Evolutionary conservation across 2,888 invertebrate genomes (phyloP).

Genomic region (Dasysyrphus tricinctus): DNA sequence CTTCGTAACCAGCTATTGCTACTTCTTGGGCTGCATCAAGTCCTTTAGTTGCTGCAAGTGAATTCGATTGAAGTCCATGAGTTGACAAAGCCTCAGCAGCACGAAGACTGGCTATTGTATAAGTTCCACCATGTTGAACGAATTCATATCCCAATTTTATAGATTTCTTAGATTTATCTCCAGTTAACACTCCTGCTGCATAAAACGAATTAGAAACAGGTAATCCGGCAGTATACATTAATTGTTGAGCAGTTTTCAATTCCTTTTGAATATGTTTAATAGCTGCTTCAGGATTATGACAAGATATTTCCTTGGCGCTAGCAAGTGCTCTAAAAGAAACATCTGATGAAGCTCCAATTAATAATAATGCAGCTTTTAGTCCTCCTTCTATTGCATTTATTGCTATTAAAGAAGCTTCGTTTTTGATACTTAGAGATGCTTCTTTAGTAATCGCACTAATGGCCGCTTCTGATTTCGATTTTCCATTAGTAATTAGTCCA

Average conservation of each 20-base stretch:
- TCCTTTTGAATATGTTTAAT: neutral
- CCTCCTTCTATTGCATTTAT: neutral
- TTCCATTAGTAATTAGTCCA: neutral
- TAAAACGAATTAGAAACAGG: neutral
- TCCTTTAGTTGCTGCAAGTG: neutral
- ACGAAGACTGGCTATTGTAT: neutral
- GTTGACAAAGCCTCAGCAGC: neutral
- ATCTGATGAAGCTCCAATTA: conserved; percentile 1
- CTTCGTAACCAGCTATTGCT: neutral
- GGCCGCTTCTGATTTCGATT: neutral
- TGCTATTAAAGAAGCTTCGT: neutral
- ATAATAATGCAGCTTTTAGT: neutral
- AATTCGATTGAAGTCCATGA: neutral
- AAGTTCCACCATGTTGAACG: too few species aligned
- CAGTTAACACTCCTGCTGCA: neutral
- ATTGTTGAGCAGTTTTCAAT: neutral
- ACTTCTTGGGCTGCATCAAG: neutral
- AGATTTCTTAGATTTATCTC: neutral
- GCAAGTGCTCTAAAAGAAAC: neutral
- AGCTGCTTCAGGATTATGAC: neutral
- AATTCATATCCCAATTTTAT: neutral
- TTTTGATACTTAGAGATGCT: neutral
- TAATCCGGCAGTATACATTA: neutral
- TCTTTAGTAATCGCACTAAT: neutral
- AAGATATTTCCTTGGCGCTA: neutral